Conservation (phyloP, 2,797 vertebrate species). For the Moxostoma hubbsi region DNA sequence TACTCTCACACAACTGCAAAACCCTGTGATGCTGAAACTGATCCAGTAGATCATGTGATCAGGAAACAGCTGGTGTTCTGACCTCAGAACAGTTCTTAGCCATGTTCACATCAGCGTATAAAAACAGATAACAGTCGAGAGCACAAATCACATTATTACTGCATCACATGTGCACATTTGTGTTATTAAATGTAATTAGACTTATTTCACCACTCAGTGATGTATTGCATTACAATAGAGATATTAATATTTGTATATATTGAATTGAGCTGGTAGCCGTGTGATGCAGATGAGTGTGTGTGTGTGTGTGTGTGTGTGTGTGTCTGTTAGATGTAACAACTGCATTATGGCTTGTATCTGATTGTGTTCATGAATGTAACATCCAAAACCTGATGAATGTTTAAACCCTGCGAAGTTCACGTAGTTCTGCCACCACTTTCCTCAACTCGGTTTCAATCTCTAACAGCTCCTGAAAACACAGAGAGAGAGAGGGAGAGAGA, state of each 20-base stretch:
- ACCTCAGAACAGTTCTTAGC: slow-evolving; percentile 48
- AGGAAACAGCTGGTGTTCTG: neutral
- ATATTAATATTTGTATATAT: neutral
- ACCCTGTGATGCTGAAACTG: neutral
- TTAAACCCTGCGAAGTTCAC: slow-evolving; percentile 78
- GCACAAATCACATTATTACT: slow-evolving; percentile 14
- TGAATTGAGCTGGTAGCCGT: neutral
- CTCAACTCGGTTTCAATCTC: slow-evolving; percentile 80
- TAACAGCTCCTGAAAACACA: slow-evolving; percentile 72
- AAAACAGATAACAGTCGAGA: slow-evolving; percentile 30
- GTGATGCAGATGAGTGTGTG: neutral
- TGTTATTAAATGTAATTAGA: neutral
- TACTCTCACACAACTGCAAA: neutral
- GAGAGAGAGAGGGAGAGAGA: no score
- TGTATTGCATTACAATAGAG: slow-evolving; percentile 21
- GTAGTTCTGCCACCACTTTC: slow-evolving; percentile 77
- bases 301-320: neutral
- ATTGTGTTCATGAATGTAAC: slow-evolving; percentile 6
- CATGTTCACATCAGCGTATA: neutral
- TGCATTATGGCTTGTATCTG: no score
- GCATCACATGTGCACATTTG: slow-evolving; percentile 3
- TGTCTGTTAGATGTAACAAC: no score
- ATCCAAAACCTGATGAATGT: neutral
- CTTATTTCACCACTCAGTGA: neutral
- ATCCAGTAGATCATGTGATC: neutral